Evolutionary conservation across 2,888 invertebrate genomes (phyloP).

Genomic region (Eupithecia pulchellata): DNA sequence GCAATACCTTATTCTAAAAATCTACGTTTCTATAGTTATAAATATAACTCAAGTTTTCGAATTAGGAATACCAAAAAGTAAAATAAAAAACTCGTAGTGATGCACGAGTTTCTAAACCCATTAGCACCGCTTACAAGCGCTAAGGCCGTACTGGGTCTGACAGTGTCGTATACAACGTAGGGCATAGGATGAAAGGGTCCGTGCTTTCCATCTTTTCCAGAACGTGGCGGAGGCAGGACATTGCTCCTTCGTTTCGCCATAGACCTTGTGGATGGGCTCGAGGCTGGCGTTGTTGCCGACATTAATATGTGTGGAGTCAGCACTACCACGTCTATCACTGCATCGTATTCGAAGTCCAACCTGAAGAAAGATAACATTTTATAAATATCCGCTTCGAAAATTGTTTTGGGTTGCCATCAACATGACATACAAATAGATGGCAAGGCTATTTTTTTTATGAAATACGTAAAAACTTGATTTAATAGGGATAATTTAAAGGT

Average conservation of each 20-base stretch:
- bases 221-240: not conserved
- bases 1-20: no score
- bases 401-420: not conserved
- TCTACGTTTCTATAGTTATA: not conserved
- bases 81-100: not conserved
- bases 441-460: not conserved
- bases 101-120: slow-evolving; percentile 5
- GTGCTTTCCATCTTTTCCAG: not conserved
- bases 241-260: not conserved
- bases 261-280: not conserved
- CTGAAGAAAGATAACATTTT: not conserved
- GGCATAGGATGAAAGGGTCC: not conserved
- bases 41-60: not conserved
- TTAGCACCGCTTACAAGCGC: not conserved
- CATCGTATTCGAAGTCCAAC: slow-evolving; percentile 10
- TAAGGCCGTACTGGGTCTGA: not conserved
- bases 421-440: not conserved
- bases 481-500: not conserved
- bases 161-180: not conserved
- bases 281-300: not conserved
- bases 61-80: not conserved
- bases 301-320: not conserved
- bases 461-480: not conserved
- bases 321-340: not conserved
- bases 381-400: not conserved